Base-by-base conservation (phyloP, 2,113 vertebrate species). In the Ifrita kowaldi region DNA sequence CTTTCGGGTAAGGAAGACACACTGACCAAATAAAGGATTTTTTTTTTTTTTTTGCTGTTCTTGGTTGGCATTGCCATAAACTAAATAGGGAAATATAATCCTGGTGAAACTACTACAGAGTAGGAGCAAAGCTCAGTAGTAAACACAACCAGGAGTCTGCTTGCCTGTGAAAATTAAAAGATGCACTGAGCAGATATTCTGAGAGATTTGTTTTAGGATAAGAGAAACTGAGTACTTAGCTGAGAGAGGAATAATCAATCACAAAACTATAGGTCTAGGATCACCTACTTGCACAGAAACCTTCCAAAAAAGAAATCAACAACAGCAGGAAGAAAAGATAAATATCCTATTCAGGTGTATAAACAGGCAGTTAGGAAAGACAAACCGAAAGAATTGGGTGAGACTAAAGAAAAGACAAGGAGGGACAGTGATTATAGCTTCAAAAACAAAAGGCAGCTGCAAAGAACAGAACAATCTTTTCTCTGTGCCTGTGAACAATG, bases 1-100 rank as follows among this genome's bases (percentile, higher is more conserved):
- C 13, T 62, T 76, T 16, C 44, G 22, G 7, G 30, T 63, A 73
- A 79, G 22, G 32, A 33, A 59, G 15, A 64, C 0, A 0, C 0
- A 1, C 21, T 81, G 55, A 81, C 27, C 5, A 7, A 64, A 16
- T 35, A 83, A 63, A 70, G 5, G 3, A 4, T 6, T 39, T 70
- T 73, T 62, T 68, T 24, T 6, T 39, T 70, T 73, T 62, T 68
- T 24, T 53, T 74, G 9, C 23, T 93, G 22, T 3, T 62, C 35
- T 75, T 60, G 28, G 11, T 17, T 75, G 13, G 16, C 17, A 62
- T 70, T 89, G 21, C 52, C 15, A 27, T 28, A 68, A 77, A 2
- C 11, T 56, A 73, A 39, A n/a, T 12, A 78, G 24, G 35, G 17
- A 81, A 77, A 77, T 37, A 41, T 2, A 15, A 68, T 56, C 16